Conservation (phyloP, 2,888 invertebrate species). For the Eilema sororculum region DNA sequence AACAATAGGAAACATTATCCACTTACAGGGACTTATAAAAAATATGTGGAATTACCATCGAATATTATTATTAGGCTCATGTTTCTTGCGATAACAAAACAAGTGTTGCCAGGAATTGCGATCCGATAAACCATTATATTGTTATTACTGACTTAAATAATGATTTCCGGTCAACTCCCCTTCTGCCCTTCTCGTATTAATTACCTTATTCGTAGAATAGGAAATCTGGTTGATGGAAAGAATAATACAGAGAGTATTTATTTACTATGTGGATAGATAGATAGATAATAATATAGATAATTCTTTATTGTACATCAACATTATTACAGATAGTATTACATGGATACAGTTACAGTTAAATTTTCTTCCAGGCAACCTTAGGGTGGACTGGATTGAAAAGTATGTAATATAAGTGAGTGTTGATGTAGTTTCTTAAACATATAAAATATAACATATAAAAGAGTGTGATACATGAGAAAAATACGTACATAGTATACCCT, state of each 20-base stretch:
- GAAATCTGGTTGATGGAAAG: not conserved
- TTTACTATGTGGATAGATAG: no score
- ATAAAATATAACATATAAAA: no score
- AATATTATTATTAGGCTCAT: not conserved
- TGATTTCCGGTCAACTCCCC: slow-evolving; percentile 1
- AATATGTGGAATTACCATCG: not conserved
- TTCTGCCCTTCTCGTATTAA: not conserved
- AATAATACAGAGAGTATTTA: not conserved
- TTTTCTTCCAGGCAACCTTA: no score
- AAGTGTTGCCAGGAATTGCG: slow-evolving; percentile 5
- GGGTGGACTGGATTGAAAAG: no score
- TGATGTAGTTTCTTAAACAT: no score
- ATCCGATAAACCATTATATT: not conserved
- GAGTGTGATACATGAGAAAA: no score
- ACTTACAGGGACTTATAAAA: not conserved
- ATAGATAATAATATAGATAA: no score
- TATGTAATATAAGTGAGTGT: no score
- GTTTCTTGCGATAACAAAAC: slow-evolving; percentile 1
- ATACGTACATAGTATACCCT: no score
- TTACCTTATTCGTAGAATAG: not conserved
- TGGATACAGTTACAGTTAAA: no score
- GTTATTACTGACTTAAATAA: not conserved
- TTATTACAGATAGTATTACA: no score
- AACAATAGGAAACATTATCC: slow-evolving; percentile 1
- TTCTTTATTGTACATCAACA: no score